Evolutionary conservation across 1,140 invertebrate genomes (phyloP).

Genomic region (Scaptomyza pallida): DNA sequence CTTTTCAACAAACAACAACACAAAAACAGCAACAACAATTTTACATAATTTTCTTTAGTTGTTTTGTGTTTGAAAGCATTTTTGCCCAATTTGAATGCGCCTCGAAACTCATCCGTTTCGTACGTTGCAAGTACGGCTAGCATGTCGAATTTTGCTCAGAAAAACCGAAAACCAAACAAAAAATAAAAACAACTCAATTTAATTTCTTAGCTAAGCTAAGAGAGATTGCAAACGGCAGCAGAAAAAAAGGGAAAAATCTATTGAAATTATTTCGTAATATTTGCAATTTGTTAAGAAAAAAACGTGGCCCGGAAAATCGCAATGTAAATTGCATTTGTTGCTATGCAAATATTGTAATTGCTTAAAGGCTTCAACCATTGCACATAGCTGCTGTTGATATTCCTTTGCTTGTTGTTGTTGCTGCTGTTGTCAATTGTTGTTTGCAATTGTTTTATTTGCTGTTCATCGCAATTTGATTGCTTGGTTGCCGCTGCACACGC

Average conservation of each 20-base stretch:
- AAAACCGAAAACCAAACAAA: constrained; percentile 7
- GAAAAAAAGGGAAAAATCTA: constrained; percentile 34
- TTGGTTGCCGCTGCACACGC: constrained; percentile 22
- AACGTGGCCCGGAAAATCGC: constrained; percentile 53
- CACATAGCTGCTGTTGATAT: background rate
- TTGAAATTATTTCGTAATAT: constrained; percentile 75
- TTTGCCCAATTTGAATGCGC: constrained; percentile 20
- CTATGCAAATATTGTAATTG: constrained; percentile 52
- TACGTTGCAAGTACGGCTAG: constrained; percentile 7
- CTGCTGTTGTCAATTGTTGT: constrained; percentile 20
- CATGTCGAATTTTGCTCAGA: constrained; percentile 29
- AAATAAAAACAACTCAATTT: constrained; percentile 72
- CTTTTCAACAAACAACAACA: constrained; percentile 21
- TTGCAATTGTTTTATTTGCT: constrained; percentile 46
- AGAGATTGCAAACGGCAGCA: constrained; percentile 29
- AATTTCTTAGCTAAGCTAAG: constrained; percentile 44
- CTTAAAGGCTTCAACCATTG: constrained; percentile 37
- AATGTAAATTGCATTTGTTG: constrained; percentile 36
- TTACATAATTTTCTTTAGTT: constrained; percentile 62
- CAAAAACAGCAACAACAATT: constrained; percentile 28
- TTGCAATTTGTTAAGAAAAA: constrained; percentile 66
- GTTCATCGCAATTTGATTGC: constrained; percentile 46
- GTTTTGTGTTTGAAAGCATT: constrained; percentile 20
- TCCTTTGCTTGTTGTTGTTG: constrained; percentile 31
- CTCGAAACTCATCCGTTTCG: constrained; percentile 34